Evolutionary conservation across 2,113 vertebrate genomes (phyloP), one percentile per base, ranked within the genome.

Genomic region (Clarias batrachus): DNA sequence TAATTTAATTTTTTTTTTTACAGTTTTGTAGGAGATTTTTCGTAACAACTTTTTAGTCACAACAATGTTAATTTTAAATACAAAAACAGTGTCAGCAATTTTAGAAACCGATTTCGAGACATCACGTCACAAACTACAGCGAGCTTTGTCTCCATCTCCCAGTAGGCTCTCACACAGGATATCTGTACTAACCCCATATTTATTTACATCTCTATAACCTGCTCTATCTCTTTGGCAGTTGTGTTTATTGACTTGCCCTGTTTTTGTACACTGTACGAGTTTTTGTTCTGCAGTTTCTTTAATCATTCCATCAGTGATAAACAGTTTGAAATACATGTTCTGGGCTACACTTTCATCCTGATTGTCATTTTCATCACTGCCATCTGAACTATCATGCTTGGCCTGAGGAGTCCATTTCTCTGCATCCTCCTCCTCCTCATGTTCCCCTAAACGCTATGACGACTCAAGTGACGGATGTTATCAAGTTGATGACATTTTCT

Each of bases 161-260:
- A 90, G 12, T 83, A 86, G 5, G 63, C 87, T 77, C 11, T 3
- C 23, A 81, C 87, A 62, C 17, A 62, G n/a, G 79, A 37, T 60
- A 91, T 87, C 76, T 90, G 89, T 81, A 90, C 81, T 13, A 90
- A 80, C 25, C 83, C 88, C 73, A 87, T 89, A 27, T 87, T 87
- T 83, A 87, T 87, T 52, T 86, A 88, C 87, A 77, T 88, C 54
- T 83, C 85, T 30, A 88, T 30, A 87, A 87, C 30, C 14, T 90
- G 25, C 82, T 90, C 41, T 8, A 81, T 89, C 77, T 91, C 89
- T 87, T 80, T 68, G 9, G 77, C 52, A 63, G 2, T 86, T 88
- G 80, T 90, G 54, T 89, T 89, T 2, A 88, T 56, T 41, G 87
- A 85, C 82, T 66, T 88, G 60, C 84, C 89, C 1, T 81, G 0